These are phyloP conservation scores for Polyploca ridens DNA, from an alignment of 2,888 invertebrate species.

Conservation along the genomic window DNA sequence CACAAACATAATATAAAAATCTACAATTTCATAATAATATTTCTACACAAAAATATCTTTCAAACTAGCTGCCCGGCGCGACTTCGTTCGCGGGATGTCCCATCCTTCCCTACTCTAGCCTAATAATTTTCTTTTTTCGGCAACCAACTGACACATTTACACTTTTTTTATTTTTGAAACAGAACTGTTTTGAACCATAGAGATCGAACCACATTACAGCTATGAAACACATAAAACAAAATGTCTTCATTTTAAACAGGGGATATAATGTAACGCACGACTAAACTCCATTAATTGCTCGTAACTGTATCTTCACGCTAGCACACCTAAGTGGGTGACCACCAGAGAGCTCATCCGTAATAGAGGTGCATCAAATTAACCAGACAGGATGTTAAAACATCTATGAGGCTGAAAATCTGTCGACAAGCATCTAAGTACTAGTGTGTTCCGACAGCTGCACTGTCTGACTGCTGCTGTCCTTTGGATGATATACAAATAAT, in stretches of 20 bases:
- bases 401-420: background rate
- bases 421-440: background rate
- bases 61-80: no score
- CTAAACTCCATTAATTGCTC: conserved; percentile 27
- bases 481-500: no score
- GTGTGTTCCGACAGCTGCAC: background rate
- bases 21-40: background rate
- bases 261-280: conserved; percentile 26
- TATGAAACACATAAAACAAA: no score
- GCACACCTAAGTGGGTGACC: conserved; percentile 31
- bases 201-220: no score
- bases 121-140: no score
- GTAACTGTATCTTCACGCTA: conserved; percentile 31
- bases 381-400: no score
- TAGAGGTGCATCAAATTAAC: conserved; percentile 17
- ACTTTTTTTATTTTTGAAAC: no score
- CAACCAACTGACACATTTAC: no score
- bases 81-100: no score
- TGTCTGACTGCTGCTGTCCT: background rate
- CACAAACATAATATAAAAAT: background rate
- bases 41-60: background rate
- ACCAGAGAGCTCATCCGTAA: conserved; percentile 22
- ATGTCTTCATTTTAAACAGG: background rate
- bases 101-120: no score
- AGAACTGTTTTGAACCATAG: no score